Evolutionary conservation across 2,113 vertebrate genomes (phyloP).

Genomic region (Ammodytes dubius): DNA sequence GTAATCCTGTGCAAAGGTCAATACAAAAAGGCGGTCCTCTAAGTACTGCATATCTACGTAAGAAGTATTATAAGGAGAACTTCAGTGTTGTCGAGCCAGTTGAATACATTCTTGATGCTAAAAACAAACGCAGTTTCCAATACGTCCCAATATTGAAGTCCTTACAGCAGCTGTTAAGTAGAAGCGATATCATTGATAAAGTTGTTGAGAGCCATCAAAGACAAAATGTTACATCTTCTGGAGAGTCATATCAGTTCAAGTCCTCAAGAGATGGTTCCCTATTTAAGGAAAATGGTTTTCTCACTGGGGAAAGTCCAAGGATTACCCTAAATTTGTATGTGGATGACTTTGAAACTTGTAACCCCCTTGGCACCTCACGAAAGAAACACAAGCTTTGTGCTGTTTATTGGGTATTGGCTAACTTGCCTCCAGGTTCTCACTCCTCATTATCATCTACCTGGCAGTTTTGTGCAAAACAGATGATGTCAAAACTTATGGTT

Average conservation of each 20-base stretch:
- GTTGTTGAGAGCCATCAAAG: neutral
- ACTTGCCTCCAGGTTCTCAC: neutral
- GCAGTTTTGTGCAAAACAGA: constrained; percentile 4
- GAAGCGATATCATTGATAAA: neutral
- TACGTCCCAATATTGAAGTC: constrained; percentile 16
- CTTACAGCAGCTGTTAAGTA: constrained; percentile 15
- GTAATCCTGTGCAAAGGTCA: too few species aligned
- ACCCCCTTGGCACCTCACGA: constrained; percentile 11
- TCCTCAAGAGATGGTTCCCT: neutral
- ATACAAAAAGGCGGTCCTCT: too few species aligned
- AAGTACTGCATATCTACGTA: neutral
- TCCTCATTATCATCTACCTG: neutral
- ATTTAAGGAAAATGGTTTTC: constrained; percentile 6
- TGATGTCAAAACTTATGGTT: constrained; percentile 6
- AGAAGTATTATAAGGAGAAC: constrained; percentile 15
- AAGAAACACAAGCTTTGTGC: constrained; percentile 10
- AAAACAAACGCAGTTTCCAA: constrained; percentile 22
- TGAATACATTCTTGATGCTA: constrained; percentile 22
- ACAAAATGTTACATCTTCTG: accelerated
- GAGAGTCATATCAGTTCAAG: neutral
- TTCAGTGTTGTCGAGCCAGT: constrained; percentile 32
- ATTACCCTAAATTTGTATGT: neutral
- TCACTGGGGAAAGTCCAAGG: neutral
- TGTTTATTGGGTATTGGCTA: constrained; percentile 15
- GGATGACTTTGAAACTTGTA: too few species aligned